A percentile compares a stretch with the other conserved stretches of the same genome.
Conservation (phyloP, 2,888 invertebrate species). For the Leptopilina syphax region DNA sequence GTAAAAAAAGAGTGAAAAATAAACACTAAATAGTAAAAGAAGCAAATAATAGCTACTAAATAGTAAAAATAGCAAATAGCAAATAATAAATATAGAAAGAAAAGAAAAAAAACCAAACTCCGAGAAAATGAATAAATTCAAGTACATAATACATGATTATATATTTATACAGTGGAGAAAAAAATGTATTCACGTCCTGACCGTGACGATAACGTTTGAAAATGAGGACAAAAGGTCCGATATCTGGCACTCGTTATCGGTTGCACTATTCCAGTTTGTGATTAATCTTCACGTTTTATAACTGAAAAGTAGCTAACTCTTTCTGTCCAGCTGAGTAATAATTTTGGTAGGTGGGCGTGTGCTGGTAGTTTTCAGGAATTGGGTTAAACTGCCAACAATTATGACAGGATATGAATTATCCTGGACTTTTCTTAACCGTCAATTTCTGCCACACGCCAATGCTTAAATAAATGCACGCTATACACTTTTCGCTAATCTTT, state of each 20-base stretch:
- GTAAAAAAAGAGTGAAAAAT: too few species aligned
- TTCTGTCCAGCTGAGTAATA: background rate
- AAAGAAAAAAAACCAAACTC: background rate
- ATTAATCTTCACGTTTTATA: constrained; percentile 44
- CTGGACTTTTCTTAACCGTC: constrained; percentile 65
- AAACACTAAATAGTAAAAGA: too few species aligned
- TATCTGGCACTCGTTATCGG: constrained; percentile 40
- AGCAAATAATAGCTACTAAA: too few species aligned
- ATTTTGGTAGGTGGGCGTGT: constrained; percentile 54
- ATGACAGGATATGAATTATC: constrained; percentile 71
- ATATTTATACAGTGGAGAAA: background rate
- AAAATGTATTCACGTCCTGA: constrained; percentile 11
- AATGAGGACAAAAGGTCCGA: constrained; percentile 40
- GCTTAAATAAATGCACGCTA: constrained; percentile 55
- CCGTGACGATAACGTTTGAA: constrained; percentile 37
- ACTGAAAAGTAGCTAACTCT: background rate
- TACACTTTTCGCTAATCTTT: constrained; percentile 36
- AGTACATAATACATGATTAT: background rate
- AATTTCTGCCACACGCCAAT: constrained; percentile 63
- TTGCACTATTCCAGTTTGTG: constrained; percentile 42
- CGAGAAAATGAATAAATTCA: constrained; percentile 6
- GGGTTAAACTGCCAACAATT: constrained; percentile 69
- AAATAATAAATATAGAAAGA: too few species aligned
- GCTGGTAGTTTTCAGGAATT: constrained; percentile 60
- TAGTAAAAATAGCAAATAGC: too few species aligned